Evolutionary conservation across 1,140 invertebrate species (phyloP), one percentile per base, ranked within the genome.

Genomic region (Caenorhabditis brenneri): DNA sequence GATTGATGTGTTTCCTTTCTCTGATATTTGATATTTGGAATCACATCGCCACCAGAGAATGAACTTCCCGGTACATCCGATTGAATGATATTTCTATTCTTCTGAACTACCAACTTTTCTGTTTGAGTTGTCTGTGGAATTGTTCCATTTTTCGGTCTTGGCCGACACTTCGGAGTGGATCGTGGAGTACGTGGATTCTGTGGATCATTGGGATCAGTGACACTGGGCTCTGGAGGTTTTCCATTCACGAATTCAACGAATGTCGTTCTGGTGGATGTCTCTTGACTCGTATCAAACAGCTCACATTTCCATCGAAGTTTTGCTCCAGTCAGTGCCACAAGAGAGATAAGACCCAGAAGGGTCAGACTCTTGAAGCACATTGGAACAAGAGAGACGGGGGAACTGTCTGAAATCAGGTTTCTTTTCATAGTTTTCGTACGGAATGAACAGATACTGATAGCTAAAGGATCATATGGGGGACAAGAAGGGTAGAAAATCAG

Each of bases 231-330:
- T 27, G 65, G 65, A n/a, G 16, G 5, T n/a, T 74, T 24, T 3
- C n/a, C 29, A 9, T 74, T 74, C 2, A 74, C 65, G 29, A 42
- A 74, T 31, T 74, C 65, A 33, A 74, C 65, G 19, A 74, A 74
- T 27, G 65, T 74, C 9, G 65, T 74, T 12, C n/a, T 42, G 0
- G 65, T 33, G 3, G 65, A 74, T 22, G 33, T 42, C 36, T 74
- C 65, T 42, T 74, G 65, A 74, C 65, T 74, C 19, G 65, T 74
- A 31, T 74, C 65, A 10, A 74, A 74, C 15, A 74, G 22, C 46
- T 74, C 65, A 31, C 65, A 74, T 42, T 74, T 74, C 65, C 65
- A 74, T 7, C 65, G 65, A n/a, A 74, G 29, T 46, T 74, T 74
- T 15, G 65, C 65, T 74, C 65, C 65, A 22, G 65, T 42, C 1